A percentile compares a stretch with the other conserved stretches of the same genome.
These are phyloP conservation scores for Halocaridina rubra DNA, from an alignment of 2,888 invertebrate genomes.

Conservation along the genomic window DNA sequence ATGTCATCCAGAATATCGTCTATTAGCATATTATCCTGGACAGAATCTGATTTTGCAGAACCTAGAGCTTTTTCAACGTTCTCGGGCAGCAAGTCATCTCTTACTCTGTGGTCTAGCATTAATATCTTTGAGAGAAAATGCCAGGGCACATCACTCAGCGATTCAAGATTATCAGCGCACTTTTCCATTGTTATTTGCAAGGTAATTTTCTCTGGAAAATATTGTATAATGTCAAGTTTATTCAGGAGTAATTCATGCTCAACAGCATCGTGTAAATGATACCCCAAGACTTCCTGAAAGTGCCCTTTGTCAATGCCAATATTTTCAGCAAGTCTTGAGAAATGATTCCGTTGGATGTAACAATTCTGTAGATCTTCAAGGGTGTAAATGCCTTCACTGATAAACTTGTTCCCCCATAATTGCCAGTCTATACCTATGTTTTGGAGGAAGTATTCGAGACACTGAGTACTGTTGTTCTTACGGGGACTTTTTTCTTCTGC, in stretches of 20 bases:
- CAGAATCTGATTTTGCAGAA: neutral
- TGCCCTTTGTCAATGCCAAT: no score
- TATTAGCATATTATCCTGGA: neutral
- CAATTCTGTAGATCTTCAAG: no score
- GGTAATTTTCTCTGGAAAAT: neutral
- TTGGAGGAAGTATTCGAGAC: no score
- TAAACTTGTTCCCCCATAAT: no score
- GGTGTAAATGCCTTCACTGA: no score
- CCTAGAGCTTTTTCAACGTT: no score
- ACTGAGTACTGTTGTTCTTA: no score
- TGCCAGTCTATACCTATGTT: no score
- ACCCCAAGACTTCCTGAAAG: neutral
- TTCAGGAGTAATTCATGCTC: neutral
- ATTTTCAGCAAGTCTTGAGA: no score
- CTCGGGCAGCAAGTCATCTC: neutral
- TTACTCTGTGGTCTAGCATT: neutral
- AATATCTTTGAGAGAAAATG: neutral
- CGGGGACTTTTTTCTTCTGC: no score
- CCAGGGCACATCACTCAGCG: neutral
- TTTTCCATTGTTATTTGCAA: neutral
- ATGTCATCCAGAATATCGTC: neutral
- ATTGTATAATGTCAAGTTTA: neutral
- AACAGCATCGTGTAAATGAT: neutral
- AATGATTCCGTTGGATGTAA: no score
- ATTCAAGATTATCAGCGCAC: neutral